Conservation (phyloP, 2,113 vertebrate genomes). For the Polyodon spathula region DNA sequence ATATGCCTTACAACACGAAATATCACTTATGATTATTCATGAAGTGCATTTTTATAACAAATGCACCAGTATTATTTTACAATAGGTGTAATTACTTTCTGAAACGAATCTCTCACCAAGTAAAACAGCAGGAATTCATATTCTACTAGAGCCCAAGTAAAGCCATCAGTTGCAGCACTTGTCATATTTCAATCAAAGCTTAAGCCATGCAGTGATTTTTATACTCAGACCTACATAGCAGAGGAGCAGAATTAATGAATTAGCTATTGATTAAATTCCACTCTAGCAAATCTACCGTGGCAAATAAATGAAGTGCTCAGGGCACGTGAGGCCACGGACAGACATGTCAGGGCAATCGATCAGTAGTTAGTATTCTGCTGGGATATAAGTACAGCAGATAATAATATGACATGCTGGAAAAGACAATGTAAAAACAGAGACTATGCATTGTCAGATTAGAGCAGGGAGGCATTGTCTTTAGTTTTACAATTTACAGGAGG, state of each 20-base stretch:
- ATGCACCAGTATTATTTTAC: slow-evolving; percentile 27
- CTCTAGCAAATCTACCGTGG: slow-evolving; percentile 81
- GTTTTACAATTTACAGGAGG: background rate
- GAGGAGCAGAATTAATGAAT: slow-evolving; percentile 80
- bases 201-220: slow-evolving; percentile 49
- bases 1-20: slow-evolving; percentile 13
- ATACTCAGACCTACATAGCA: slow-evolving; percentile 42
- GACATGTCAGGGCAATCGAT: slow-evolving; percentile 74
- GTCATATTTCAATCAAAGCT: slow-evolving; percentile 72
- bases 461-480: slow-evolving; percentile 11
- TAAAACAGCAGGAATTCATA: slow-evolving; percentile 49
- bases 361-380: slow-evolving; percentile 76
- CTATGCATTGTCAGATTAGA: slow-evolving; percentile 35
- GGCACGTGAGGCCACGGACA: slow-evolving; percentile 72
- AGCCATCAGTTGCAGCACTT: slow-evolving; percentile 43
- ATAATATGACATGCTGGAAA: slow-evolving; percentile 68
- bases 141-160: slow-evolving; percentile 33
- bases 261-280: slow-evolving; percentile 90
- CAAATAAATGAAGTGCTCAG: slow-evolving; percentile 84
- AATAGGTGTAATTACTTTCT: slow-evolving; percentile 29
- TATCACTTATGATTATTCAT: slow-evolving; percentile 17
- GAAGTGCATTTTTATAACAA: slow-evolving; percentile 18
- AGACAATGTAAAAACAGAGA: slow-evolving; percentile 36
- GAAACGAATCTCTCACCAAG: slow-evolving; percentile 32
- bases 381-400: slow-evolving; percentile 62